Percentiles rank a stretch among this genome's conserved stretches.
These are phyloP conservation scores for Thereva unica DNA, from an alignment of 2,888 invertebrate genomes.

Conservation along the genomic window DNA sequence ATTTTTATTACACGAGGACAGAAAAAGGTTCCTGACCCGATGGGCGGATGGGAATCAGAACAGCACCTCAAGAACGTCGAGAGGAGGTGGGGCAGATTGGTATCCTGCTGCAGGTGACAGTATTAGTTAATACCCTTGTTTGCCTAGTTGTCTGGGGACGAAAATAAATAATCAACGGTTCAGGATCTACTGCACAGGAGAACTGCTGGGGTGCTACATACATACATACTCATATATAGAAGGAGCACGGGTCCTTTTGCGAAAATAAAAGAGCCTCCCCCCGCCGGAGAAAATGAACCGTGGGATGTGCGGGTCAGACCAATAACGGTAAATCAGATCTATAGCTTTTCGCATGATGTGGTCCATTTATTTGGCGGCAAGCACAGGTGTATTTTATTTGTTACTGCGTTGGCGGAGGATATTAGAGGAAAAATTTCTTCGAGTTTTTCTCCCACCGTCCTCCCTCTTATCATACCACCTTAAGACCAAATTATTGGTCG, in stretches of 20 bases:
- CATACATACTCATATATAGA: not conserved
- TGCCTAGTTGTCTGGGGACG: slow-evolving; percentile 36
- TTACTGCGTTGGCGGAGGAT: slow-evolving; percentile 18
- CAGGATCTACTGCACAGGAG: not conserved
- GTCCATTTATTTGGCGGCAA: slow-evolving; percentile 36
- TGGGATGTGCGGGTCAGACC: slow-evolving; percentile 25
- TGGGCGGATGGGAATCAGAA: not conserved
- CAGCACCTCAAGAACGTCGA: not conserved
- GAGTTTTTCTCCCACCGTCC: not conserved
- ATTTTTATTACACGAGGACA: slow-evolving; percentile 26
- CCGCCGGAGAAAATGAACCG: slow-evolving; percentile 1
- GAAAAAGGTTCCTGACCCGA: slow-evolving; percentile 25
- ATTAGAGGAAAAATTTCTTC: slow-evolving; percentile 27
- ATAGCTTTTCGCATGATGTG: slow-evolving; percentile 33
- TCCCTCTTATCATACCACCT: too few relatives aligned
- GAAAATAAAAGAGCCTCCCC: not conserved
- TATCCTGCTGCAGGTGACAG: slow-evolving; percentile 31
- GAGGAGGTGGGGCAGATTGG: slow-evolving; percentile 15
- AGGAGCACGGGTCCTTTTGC: not conserved
- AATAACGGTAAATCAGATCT: slow-evolving; percentile 34
- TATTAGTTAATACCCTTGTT: slow-evolving; percentile 34
- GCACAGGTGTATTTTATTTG: slow-evolving; percentile 32
- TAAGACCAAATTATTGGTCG: too few relatives aligned
- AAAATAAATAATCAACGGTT: slow-evolving; percentile 35
- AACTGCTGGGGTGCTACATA: not conserved